Base-by-base conservation (phyloP, 1,140 invertebrate genomes). In the Aphaenogaster floridana region DNA sequence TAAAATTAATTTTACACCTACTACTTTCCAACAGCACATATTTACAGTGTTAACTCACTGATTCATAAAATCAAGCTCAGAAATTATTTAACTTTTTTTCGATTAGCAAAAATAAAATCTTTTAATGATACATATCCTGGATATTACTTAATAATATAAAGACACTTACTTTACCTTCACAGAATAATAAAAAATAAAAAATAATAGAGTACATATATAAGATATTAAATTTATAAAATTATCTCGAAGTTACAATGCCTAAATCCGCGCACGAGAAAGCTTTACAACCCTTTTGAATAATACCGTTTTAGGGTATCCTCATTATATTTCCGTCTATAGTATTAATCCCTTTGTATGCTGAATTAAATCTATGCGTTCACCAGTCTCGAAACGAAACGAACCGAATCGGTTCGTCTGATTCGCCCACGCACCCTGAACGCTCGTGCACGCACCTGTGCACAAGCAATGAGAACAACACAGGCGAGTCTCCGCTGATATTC, bases 401-500 rank as follows among this genome's bases (percentile, higher is more conserved):
- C 34, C 2, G 34, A 36, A 79, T 66, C n/a, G 9, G 39, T 45
- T 71, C 15, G 66, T 36, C 7, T 57, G 36, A 17, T 36, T 61
- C 79, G n/a, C 42, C 52, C 66, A 63, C 80, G 78, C 66, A 21
- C 3, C 5, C 15, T 39, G 7, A 59, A 13, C 57, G 28, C 42
- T 48, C 28, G 61, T 66, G 48, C 21, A 8, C 59, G 45, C 81
- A 66, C 59, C 74, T 68, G 57, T 66, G 83, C 72, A n/a, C 83
- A 21, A 52, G 39, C 28, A 57, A 72, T 4, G 52, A 63, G 45
- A 84, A 74, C 79, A 71, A 45, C 52, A 61, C 54, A 34, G n/a
- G 45, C 45, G 68, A 61, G 39, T 21, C 54, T 28, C 13, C 15
- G 34, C 78, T 81, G 91, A 93, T 94, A 94, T 93, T 93, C 90